A percentile compares a stretch with the other conserved stretches of the same genome.
Evolutionary conservation across 2,888 invertebrate genomes (phyloP).

Genomic region (Apamea monoglypha): DNA sequence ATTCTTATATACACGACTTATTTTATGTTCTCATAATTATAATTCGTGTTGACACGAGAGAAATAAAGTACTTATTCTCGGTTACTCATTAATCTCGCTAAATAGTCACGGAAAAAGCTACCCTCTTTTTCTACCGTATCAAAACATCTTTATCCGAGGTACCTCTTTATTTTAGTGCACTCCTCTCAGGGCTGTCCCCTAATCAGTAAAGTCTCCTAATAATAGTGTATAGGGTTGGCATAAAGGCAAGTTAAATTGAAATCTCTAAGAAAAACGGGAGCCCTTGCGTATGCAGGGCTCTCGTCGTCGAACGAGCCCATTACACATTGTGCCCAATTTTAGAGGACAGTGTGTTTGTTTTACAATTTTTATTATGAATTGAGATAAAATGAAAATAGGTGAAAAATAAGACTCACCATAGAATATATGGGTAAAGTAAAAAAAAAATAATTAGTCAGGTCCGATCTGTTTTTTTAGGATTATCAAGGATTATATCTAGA

Average conservation of each 20-base stretch:
- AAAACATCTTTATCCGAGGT: constrained; percentile 14
- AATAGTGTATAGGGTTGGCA: constrained; percentile 70
- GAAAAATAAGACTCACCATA: background rate
- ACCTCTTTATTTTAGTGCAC: constrained; percentile 21
- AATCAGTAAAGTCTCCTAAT: constrained; percentile 62
- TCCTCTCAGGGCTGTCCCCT: constrained; percentile 38
- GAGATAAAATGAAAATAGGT: background rate
- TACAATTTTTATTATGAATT: too few species aligned
- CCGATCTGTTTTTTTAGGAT: background rate
- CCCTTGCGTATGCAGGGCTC: constrained; percentile 77
- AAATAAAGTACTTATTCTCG: background rate
- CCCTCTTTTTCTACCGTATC: background rate
- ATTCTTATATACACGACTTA: background rate
- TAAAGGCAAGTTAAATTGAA: constrained; percentile 80
- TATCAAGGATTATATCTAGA: background rate
- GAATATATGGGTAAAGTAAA: background rate
- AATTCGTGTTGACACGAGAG: background rate
- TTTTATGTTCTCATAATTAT: background rate
- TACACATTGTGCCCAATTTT: constrained; percentile 69
- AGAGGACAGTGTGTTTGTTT: background rate
- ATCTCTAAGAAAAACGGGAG: constrained; percentile 79
- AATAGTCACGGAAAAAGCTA: background rate
- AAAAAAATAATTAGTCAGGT: background rate
- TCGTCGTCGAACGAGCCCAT: constrained; percentile 77
- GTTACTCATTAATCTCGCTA: background rate